Evolutionary conservation across 1,140 invertebrate genomes (phyloP), one percentile per base, ranked within the genome.

Genomic region (Trichogramma pretiosum): DNA sequence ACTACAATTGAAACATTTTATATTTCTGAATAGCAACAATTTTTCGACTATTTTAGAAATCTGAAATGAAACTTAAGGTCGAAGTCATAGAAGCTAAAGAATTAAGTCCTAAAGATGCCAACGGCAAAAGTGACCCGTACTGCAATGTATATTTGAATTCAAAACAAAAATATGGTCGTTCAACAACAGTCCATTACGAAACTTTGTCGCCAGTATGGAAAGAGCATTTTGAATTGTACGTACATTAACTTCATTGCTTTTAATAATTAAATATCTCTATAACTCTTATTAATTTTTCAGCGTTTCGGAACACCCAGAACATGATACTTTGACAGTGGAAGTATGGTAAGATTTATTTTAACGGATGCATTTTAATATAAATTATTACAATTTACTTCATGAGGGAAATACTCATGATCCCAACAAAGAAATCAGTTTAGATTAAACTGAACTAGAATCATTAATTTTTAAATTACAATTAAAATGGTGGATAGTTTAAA

Each of bases 51-150:
- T 52, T 57, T 55, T 30, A 87, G 83, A 85, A 92, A 1, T 93
- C 93, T 0, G 87, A 94, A 59, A 77, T 97, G 47, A 78, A 93
- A 58, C 69, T 97, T 13, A 95, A 96, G 66, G 83, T 96, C 1
- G 87, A 91, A 64, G n/a, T n/a, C n/a, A n/a, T n/a, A n/a, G 82
- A 96, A 74, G 94, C 89, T 0, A 85, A 89, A 68, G 90, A 93
- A 56, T 67, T 98, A 26, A 78, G 84, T 55, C 88, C 94, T 3
- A 97, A 97, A 74, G 94, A 98, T 75, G 83, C 93, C 0, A 95
- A 93, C 69, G 93, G 93, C n/a, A 79, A 91, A 46, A 95, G 92
- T 61, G 94, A 98, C 74, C 94, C 94, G 1, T 98, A 94, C 59
- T 88, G 88, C 17, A 88, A 85, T 3, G 72, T 91, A 46, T 90